Percentiles rank a stretch among this genome's conserved stretches.
These are phyloP conservation scores for Muraenolepis orangiensis DNA, from an alignment of 2,797 vertebrate species.

Conservation along the genomic window DNA sequence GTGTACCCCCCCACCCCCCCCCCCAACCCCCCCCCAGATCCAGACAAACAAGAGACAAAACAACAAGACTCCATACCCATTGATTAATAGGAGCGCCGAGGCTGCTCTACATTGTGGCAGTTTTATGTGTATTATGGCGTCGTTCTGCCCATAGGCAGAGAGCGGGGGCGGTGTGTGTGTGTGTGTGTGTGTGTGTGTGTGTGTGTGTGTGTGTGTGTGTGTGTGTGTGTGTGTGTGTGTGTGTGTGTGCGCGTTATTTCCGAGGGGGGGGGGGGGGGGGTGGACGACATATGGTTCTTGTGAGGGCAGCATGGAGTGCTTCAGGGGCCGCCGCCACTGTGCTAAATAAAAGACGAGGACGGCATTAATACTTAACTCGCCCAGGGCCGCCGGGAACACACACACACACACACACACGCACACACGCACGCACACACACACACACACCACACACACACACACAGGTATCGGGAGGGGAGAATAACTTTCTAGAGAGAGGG, in stretches of 20 bases:
- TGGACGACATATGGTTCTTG: conserved; percentile 48
- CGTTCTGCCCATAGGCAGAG: background rate
- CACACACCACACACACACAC: too few species aligned
- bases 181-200: conserved; percentile 16
- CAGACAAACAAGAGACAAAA: background rate
- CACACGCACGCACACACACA: too few species aligned
- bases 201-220: conserved; percentile 12
- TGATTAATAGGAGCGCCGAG: too few species aligned
- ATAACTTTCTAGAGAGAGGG: background rate
- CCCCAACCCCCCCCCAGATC: background rate
- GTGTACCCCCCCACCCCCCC: too few species aligned
- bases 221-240: conserved; percentile 16
- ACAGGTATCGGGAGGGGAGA: background rate
- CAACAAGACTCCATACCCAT: background rate
- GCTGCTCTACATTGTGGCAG: background rate
- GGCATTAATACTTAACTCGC: conserved; percentile 48
- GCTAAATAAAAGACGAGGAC: conserved; percentile 41
- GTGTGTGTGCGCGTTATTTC: conserved; percentile 24
- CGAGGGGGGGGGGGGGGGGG: background rate
- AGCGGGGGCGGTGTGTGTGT: conserved; percentile 23
- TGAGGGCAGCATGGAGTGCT: conserved; percentile 14
- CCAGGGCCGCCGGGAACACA: conserved; percentile 6
- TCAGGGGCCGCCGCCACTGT: conserved; percentile 24
- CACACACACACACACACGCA: conserved; percentile 15
- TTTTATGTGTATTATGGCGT: background rate